Conservation (phyloP, 2,888 invertebrate genomes). For the Alentia gelatinosa region DNA sequence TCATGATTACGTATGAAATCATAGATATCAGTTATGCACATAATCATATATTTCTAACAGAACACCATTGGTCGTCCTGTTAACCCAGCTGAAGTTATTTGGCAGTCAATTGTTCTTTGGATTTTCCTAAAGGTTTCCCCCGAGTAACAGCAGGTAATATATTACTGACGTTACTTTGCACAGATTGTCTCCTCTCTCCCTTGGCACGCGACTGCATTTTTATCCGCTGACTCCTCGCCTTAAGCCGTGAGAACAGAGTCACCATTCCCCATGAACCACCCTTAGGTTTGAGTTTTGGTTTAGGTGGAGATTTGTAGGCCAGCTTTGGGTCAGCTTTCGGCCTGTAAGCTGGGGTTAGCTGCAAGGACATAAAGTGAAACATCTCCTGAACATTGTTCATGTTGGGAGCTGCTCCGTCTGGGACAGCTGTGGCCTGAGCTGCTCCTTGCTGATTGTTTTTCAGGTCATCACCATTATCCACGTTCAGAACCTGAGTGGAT, state of each 20-base stretch:
- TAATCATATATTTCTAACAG: too few relatives aligned
- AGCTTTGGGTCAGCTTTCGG: conserved; percentile 11
- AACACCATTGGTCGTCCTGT: too few relatives aligned
- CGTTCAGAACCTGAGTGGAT: background rate
- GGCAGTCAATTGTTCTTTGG: background rate
- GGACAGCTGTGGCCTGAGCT: too few relatives aligned
- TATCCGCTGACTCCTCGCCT: conserved; percentile 5
- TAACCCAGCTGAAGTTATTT: too few relatives aligned
- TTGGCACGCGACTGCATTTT: background rate
- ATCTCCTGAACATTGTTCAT: background rate
- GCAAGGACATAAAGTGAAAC: conserved; percentile 10
- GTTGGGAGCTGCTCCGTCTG: background rate
- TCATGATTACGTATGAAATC: too few relatives aligned
- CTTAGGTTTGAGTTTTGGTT: background rate
- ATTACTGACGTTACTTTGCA: background rate
- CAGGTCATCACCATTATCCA: background rate
- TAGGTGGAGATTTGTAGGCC: conserved; percentile 16
- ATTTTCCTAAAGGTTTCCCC: background rate
- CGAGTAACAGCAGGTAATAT: background rate
- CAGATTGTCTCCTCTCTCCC: background rate
- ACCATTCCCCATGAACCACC: background rate
- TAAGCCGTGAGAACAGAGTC: background rate
- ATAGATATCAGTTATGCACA: too few relatives aligned
- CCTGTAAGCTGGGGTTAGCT: conserved; percentile 15
- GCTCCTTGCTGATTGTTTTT: background rate